Evolutionary conservation across 2,888 invertebrate genomes (phyloP).

Genomic region (Dysmachus trigonus): DNA sequence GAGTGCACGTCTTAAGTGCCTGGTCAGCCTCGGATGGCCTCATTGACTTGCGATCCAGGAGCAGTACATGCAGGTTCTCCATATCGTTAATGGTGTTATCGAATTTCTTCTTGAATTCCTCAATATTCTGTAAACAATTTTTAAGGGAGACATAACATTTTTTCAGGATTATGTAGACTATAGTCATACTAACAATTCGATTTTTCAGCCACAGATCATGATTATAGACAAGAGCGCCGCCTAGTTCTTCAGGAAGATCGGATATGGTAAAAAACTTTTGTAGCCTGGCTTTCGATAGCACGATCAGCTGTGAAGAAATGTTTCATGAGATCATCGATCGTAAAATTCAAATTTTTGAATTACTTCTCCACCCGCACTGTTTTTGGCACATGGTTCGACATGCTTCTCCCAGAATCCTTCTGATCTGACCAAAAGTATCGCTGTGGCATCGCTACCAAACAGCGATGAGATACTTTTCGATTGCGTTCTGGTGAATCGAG

Average conservation of each 20-base stretch:
- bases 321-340: slow-evolving; percentile 44
- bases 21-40: slow-evolving; percentile 69
- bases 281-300: slow-evolving; percentile 75
- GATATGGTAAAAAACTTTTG: slow-evolving; percentile 73
- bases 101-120: slow-evolving; percentile 73
- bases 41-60: slow-evolving; percentile 67
- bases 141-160: neutral
- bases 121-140: slow-evolving; percentile 68
- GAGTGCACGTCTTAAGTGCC: slow-evolving; percentile 67
- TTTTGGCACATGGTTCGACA: slow-evolving; percentile 75
- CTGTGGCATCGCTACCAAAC: slow-evolving; percentile 66
- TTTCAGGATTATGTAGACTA: neutral
- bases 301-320: slow-evolving; percentile 69
- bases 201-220: slow-evolving; percentile 79
- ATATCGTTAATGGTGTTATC: slow-evolving; percentile 70
- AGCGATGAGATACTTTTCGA: slow-evolving; percentile 69
- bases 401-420: slow-evolving; percentile 82
- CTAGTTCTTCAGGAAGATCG: slow-evolving; percentile 77
- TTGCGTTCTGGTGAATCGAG: slow-evolving; percentile 71
- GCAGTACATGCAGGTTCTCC: slow-evolving; percentile 69
- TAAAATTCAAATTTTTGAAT: slow-evolving; percentile 29
- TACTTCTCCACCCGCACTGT: slow-evolving; percentile 70
- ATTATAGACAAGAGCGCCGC: slow-evolving; percentile 76
- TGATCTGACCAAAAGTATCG: slow-evolving; percentile 73
- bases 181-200: slow-evolving; percentile 71